phyloP scores from a whole-genome alignment of 2,797 vertebrate genomes.

The Poeciliopsis turneri region DNA sequence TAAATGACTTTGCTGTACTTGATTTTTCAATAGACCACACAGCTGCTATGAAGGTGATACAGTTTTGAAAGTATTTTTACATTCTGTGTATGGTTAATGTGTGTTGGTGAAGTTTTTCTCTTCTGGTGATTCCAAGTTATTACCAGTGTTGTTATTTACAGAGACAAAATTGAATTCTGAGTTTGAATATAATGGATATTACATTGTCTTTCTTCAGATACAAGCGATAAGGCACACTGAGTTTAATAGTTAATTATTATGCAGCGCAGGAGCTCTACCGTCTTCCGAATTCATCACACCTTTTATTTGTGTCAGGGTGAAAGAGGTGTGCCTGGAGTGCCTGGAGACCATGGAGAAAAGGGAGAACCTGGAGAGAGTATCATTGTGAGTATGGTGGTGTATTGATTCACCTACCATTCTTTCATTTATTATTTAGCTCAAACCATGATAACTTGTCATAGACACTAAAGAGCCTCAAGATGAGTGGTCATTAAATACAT shows the following conservation, averaged over 20 bases:
- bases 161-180: background rate
- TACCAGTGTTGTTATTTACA: background rate
- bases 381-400: slow-evolving; percentile 83
- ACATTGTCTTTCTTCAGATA: slow-evolving; percentile 26
- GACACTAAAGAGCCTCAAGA: slow-evolving; percentile 16
- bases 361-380: slow-evolving; percentile 87
- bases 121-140: background rate
- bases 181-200: slow-evolving; percentile 37
- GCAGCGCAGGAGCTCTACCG: slow-evolving; percentile 27
- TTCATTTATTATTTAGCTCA: slow-evolving; percentile 44
- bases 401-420: slow-evolving; percentile 35
- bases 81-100: background rate
- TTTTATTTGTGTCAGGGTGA: slow-evolving; percentile 85
- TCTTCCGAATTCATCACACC: slow-evolving; percentile 29
- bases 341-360: slow-evolving; percentile 90
- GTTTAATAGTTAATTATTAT: slow-evolving; percentile 58
- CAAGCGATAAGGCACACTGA: slow-evolving; percentile 37
- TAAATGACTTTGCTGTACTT: background rate
- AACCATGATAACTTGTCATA: slow-evolving; percentile 18
- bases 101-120: background rate
- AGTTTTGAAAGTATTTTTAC: background rate
- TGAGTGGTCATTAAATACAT: slow-evolving; percentile 37
- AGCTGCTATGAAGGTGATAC: background rate
- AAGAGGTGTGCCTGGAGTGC: slow-evolving; percentile 92
- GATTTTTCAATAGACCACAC: background rate